Conservation (phyloP, 2,888 invertebrate genomes). For the Leistus spinibarbis region DNA sequence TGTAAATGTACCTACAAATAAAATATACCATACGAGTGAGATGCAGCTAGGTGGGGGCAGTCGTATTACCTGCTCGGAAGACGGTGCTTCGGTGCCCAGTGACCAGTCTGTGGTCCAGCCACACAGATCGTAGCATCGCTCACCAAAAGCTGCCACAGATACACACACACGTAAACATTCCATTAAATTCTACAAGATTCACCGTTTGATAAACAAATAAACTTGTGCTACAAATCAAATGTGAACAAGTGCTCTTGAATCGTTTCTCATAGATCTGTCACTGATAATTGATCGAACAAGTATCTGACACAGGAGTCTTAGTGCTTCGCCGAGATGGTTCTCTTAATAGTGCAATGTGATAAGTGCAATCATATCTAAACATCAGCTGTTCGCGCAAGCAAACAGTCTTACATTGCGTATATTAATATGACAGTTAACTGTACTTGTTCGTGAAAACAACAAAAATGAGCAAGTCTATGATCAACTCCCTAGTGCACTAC, state of each 20-base stretch:
- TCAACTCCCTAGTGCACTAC: not conserved
- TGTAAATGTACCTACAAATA: not conserved
- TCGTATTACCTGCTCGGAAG: conserved; percentile 10
- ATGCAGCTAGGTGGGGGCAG: conserved; percentile 6
- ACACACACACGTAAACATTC: not conserved
- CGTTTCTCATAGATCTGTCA: not conserved
- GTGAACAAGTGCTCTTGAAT: not conserved
- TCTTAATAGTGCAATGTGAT: not conserved
- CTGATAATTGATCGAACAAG: not conserved
- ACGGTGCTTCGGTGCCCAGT: conserved; percentile 8
- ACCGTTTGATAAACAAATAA: not conserved
- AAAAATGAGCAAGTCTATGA: not conserved
- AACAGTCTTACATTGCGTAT: not conserved
- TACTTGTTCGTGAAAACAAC: no score
- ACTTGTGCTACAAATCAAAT: not conserved
- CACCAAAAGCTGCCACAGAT: no score
- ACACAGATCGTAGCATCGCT: not conserved
- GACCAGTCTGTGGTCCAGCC: conserved; percentile 16
- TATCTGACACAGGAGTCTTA: not conserved
- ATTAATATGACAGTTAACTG: no score
- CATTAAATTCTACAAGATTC: no score
- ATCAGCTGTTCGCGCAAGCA: not conserved
- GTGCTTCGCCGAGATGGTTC: not conserved
- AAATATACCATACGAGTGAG: not conserved
- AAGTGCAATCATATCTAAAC: not conserved